Evolutionary conservation across 2,888 invertebrate species (phyloP), one percentile per base, ranked within the genome.

Genomic region (Alentia gelatinosa): DNA sequence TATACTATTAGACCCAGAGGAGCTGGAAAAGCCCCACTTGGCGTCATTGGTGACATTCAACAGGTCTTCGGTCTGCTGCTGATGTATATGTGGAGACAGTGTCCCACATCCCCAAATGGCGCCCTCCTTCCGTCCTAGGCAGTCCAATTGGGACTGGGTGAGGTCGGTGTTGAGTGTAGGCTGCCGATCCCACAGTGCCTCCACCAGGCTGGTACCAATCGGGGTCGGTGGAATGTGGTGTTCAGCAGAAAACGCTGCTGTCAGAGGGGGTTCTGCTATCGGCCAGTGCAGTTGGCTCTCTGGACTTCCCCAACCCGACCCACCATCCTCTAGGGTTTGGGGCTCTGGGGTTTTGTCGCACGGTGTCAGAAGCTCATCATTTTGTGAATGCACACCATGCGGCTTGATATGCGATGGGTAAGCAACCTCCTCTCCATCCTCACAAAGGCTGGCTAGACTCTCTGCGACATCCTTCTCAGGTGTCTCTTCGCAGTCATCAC

Each of bases 321-420:
- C 26, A n/a, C n/a, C n/a, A 56, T n/a, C 56, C 56, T 56, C 56
- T 4, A n/a, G 56, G 56, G 56, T 56, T 56, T 56, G 56, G 56
- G 19, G 56, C 56, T 30, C 68, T 68, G 68, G 68, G 1, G 68
- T 30, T 68, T 26, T 26, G 26, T 79, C 37, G 19, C 15, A 39
- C 19, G 79, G 79, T n/a, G 12, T 37, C 39, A n/a, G 7, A 15
- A 37, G 37, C 37, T 79, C 37, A 19, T 79, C 39, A 39, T 37
- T 74, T 37, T 35, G 79, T 35, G 39, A 56, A 56, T 12, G 19
- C 3, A 56, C 3, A 56, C 19, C 56, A 9, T 56, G 56, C n/a
- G 79, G 79, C 79, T 23, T n/a, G 33, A 86, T 47, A 50, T 42
- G 86, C 35, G 86, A 42, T 33, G 86, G 86, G 19, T 86, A 86